A percentile compares a stretch with the other conserved stretches of the same genome.
Conservation (phyloP, 1,140 invertebrate species). For the Zaprionus africanus region DNA sequence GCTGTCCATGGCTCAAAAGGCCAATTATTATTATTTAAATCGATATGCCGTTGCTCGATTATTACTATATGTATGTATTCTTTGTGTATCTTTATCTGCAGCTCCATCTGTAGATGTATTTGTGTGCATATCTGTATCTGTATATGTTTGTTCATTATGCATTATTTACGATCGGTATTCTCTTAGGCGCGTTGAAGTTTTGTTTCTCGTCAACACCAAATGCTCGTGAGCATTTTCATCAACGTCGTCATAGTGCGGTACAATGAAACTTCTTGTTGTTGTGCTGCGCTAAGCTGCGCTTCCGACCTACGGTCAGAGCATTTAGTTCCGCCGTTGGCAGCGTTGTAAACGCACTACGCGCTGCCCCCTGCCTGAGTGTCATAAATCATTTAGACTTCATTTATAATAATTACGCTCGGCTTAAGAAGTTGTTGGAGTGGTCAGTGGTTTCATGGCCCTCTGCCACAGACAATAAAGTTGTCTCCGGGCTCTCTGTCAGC, state of each 20-base stretch:
- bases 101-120: conserved; percentile 40
- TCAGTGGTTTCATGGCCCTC: conserved; percentile 66
- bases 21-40: conserved; percentile 83
- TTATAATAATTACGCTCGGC: conserved; percentile 77
- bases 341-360: conserved; percentile 64
- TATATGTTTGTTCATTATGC: conserved; percentile 58
- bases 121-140: conserved; percentile 33
- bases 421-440: conserved; percentile 55
- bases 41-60: conserved; percentile 57
- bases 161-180: conserved; percentile 52
- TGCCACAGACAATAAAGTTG: conserved; percentile 65
- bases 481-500: conserved; percentile 29
- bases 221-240: conserved; percentile 61
- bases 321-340: conserved; percentile 61
- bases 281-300: conserved; percentile 18
- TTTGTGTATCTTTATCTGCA: conserved; percentile 51
- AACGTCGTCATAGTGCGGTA: conserved; percentile 57
- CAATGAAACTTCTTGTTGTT: conserved; percentile 42
- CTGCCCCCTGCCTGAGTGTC: conserved; percentile 47
- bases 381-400: conserved; percentile 81
- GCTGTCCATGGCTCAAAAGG: conserved; percentile 72
- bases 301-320: conserved; percentile 29
- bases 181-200: conserved; percentile 40
- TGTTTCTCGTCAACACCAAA: conserved; percentile 35
- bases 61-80: conserved; percentile 43